phyloP scores from a whole-genome alignment of 2,888 invertebrate genomes.

The Eueremaeus valkanovi region DNA sequence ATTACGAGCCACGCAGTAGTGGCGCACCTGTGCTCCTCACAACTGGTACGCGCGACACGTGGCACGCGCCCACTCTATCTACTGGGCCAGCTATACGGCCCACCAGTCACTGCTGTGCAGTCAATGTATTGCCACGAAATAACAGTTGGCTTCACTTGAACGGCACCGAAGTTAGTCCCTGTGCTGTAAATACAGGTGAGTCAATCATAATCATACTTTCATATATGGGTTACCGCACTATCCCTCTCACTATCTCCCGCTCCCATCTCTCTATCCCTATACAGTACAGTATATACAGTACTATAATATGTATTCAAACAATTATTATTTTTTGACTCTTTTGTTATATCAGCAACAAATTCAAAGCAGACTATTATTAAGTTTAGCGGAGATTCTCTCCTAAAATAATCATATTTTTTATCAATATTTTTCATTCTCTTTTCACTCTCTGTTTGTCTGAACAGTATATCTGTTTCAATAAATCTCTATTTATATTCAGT shows the following conservation, averaged over 20 bases:
- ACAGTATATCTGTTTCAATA: too few relatives aligned
- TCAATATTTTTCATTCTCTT: too few relatives aligned
- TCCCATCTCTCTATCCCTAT: not conserved
- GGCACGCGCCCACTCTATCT: not conserved
- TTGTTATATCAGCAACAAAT: not conserved
- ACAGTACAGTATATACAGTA: too few relatives aligned
- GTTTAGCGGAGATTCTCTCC: too few relatives aligned
- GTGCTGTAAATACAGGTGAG: slow-evolving; percentile 25
- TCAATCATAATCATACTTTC: not conserved
- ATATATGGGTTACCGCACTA: not conserved
- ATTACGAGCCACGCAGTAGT: not conserved
- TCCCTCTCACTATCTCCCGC: not conserved
- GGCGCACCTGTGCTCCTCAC: slow-evolving; percentile 1
- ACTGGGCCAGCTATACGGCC: not conserved
- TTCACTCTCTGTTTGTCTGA: too few relatives aligned
- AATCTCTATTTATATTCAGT: too few relatives aligned
- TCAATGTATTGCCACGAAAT: slow-evolving; percentile 11
- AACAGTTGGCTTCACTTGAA: slow-evolving; percentile 17
- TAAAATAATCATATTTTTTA: too few relatives aligned
- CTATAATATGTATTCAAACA: not conserved
- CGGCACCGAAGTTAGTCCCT: not conserved
- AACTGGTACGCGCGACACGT: slow-evolving; percentile 9
- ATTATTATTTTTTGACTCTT: not conserved
- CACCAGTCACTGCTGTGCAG: not conserved
- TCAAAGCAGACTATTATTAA: not conserved